Evolutionary conservation across 2,113 vertebrate genomes (phyloP).

Genomic region (Telmatochromis sp.): DNA sequence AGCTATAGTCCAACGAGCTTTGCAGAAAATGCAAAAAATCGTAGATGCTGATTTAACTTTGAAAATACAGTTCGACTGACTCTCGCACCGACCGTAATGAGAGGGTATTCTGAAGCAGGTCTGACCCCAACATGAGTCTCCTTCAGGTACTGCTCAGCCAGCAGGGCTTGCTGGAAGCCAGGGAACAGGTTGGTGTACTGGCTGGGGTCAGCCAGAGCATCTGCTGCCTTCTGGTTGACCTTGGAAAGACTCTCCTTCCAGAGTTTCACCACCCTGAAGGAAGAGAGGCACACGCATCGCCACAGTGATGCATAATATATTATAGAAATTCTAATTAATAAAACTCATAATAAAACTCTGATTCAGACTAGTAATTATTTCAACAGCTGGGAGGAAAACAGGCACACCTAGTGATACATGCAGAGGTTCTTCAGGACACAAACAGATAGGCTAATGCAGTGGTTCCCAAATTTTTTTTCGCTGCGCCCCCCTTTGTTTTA

Average conservation of each 20-base stretch:
- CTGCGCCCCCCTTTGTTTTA: no score
- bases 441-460: background rate
- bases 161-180: conserved; percentile 86
- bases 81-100: conserved; percentile 76
- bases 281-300: background rate
- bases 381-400: background rate
- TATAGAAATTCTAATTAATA: background rate
- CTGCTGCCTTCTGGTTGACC: conserved; percentile 91
- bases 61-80: background rate
- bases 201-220: conserved; percentile 89
- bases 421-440: background rate
- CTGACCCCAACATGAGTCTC: conserved; percentile 73
- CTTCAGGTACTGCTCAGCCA: conserved; percentile 84
- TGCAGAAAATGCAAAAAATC: fast-evolving
- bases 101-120: conserved; percentile 83
- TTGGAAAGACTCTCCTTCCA: conserved; percentile 91
- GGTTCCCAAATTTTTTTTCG: no score
- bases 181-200: conserved; percentile 94
- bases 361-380: background rate
- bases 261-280: conserved; percentile 81
- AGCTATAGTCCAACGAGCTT: fast-evolving
- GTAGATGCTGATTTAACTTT: background rate
- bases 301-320: background rate
- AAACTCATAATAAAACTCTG: background rate
- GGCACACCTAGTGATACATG: background rate